Evolutionary conservation across 2,113 vertebrate species (phyloP), one percentile per base, ranked within the genome.

Genomic region (Erythrocercus mccallii): DNA sequence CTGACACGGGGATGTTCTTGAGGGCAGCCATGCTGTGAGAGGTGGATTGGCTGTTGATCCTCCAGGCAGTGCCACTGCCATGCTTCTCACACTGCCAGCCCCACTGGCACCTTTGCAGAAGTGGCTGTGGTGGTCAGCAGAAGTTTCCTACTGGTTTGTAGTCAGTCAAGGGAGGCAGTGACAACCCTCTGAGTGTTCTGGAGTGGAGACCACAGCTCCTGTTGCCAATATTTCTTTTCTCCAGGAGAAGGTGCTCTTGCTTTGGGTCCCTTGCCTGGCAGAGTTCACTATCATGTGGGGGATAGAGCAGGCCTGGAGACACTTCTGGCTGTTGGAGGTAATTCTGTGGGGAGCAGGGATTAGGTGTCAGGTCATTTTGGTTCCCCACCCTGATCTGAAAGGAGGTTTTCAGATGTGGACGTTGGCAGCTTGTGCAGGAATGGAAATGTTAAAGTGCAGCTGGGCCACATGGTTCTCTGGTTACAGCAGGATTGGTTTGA

Each of bases 371-470:
- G 47, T 81, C 8, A 2, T 28, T 90, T 92, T 90, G 82, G 38
- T 86, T 90, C 47, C 24, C 38, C 33, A 22, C 71, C 57, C 50
- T 81, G 68, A 92, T 88, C 88, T 93, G 60, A 71, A 70, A 54
- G 71, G 60, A 86, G 33, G 42, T 88, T 95, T 95, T 93, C 22
- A n/a, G 68, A 85, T 6, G 4, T 10, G 9, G 48, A 18, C 1
- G 0, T 56, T 79, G 88, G 82, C 92, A 93, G 69, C 76, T 68
- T 73, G 35, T 4, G 2, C 60, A 33, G 80, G 60, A 90, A 38
- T 47, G 37, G 69, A 80, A 90, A 80, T 80, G 81, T 79, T 95
- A 81, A 94, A 95, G 93, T 93, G 92, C 78, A 91, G 51, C 73
- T 89, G 82, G 45, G 79, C 62, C 20, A 10, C 0, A 0, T 80